These are phyloP conservation scores for Cephus rjabovi DNA, from an alignment of 2,888 invertebrate genomes.

Conservation along the genomic window DNA sequence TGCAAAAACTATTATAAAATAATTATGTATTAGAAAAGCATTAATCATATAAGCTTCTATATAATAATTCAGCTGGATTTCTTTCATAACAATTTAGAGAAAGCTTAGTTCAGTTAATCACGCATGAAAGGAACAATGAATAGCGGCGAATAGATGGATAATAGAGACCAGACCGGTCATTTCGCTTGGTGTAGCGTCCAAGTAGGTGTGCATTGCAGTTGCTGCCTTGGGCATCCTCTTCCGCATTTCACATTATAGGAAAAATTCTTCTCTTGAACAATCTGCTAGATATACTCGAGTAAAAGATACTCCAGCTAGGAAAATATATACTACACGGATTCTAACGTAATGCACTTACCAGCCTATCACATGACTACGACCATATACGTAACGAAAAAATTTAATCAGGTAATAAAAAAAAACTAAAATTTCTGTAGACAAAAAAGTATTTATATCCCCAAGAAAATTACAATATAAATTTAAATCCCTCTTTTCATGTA, in stretches of 20 bases:
- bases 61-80: background rate
- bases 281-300: constrained; percentile 32
- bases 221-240: constrained; percentile 42
- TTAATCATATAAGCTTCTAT: background rate
- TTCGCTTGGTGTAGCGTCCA: background rate
- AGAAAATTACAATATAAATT: background rate
- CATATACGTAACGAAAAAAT: background rate
- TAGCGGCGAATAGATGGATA: background rate
- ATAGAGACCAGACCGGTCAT: constrained; percentile 4
- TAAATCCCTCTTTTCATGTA: background rate
- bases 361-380: background rate
- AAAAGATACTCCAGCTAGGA: constrained; percentile 20
- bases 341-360: constrained; percentile 3
- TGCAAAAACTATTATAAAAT: background rate
- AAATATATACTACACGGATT: constrained; percentile 3
- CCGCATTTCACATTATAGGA: constrained; percentile 45
- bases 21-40: background rate
- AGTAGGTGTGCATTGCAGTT: background rate
- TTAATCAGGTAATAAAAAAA: background rate
- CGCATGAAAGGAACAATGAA: constrained; percentile 8
- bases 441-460: background rate
- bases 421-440: background rate
- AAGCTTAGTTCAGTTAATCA: constrained; percentile 5
- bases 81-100: background rate
- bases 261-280: constrained; percentile 32